phyloP scores from a whole-genome alignment of 2,888 invertebrate species.

The Cataglyphis livida region DNA sequence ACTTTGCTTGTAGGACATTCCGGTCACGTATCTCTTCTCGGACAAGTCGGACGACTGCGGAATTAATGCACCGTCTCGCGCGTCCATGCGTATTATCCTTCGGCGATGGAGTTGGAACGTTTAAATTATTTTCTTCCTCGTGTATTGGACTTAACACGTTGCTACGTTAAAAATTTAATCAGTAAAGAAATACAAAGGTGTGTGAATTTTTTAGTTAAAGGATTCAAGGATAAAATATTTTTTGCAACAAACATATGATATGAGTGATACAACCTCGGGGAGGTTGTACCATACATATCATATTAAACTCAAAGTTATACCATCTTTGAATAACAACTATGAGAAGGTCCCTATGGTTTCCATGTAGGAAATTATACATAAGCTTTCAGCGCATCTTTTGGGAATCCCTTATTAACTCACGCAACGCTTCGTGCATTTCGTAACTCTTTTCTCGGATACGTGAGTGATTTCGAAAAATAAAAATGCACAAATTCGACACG shows the following conservation, averaged over 20 bases:
- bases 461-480: conserved; percentile 35
- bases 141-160: neutral
- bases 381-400: conserved; percentile 28
- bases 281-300: neutral
- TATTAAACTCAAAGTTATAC: conserved; percentile 5
- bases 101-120: conserved; percentile 13
- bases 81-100: conserved; percentile 31
- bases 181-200: neutral
- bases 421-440: neutral
- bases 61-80: conserved; percentile 51
- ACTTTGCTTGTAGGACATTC: conserved; percentile 39
- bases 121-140: conserved; percentile 39
- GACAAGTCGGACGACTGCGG: conserved; percentile 48
- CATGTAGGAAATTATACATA: conserved; percentile 17
- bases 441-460: conserved; percentile 17
- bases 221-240: neutral
- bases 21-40: conserved; percentile 47
- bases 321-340: neutral
- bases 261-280: no score
- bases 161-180: neutral
- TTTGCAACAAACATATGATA: neutral
- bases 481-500: neutral
- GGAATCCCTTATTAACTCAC: conserved; percentile 38
- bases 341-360: neutral
- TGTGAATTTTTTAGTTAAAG: neutral